Evolutionary conservation across 2,797 vertebrate species (phyloP).

Genomic region (Microtus californicus): DNA sequence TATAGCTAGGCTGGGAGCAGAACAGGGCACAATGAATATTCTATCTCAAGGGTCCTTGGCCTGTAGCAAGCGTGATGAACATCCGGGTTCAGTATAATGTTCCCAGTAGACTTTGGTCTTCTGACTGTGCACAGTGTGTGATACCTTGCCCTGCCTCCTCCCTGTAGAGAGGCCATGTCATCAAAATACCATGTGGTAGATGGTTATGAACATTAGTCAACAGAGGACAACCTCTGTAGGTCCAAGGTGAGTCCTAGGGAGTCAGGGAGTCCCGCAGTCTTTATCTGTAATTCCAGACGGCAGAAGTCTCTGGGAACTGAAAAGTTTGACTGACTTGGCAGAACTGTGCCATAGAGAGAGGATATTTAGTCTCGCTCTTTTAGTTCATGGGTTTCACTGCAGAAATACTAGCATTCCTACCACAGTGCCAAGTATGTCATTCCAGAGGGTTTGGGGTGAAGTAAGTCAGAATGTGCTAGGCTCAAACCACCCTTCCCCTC

Average conservation of each 20-base stretch:
- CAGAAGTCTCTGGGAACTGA: background rate
- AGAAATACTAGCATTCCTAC: conserved; percentile 21
- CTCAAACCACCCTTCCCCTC: background rate
- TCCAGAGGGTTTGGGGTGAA: background rate
- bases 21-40: background rate
- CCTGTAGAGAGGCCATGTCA: background rate
- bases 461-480: background rate
- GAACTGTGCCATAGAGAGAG: background rate
- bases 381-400: background rate
- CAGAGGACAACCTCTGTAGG: background rate
- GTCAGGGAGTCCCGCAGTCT: background rate
- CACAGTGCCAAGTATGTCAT: background rate
- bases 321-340: background rate
- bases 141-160: background rate
- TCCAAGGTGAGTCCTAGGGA: conserved; percentile 31
- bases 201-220: background rate
- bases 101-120: conserved; percentile 4
- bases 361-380: background rate
- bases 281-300: background rate
- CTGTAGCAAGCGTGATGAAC: background rate
- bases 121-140: background rate
- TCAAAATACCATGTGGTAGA: background rate
- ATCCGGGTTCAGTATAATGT: background rate
- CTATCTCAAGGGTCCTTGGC: background rate
- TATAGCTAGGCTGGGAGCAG: background rate